Evolutionary conservation across 2,113 vertebrate genomes (phyloP).

Genomic region (Heptranchias perlo): DNA sequence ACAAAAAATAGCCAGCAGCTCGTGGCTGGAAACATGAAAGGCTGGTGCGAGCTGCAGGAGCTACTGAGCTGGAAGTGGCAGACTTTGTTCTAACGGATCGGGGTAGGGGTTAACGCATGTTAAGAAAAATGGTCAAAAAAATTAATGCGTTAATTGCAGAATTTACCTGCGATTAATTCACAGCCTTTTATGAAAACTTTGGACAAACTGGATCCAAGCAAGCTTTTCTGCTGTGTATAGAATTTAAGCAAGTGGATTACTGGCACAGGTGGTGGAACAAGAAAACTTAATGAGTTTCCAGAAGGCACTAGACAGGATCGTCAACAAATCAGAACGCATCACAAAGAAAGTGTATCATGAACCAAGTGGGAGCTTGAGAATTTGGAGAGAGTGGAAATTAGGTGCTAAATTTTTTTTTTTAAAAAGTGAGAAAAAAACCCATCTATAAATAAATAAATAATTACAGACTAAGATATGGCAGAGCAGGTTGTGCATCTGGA

Average conservation of each 20-base stretch:
- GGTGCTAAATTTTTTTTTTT: too few species aligned
- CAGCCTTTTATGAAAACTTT: background rate
- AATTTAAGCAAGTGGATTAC: background rate
- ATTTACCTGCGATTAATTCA: conserved; percentile 6
- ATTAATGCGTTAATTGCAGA: background rate
- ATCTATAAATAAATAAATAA: too few species aligned
- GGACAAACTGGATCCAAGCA: background rate
- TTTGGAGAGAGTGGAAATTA: too few species aligned
- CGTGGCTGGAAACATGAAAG: background rate
- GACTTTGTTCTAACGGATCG: background rate
- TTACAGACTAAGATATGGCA: too few species aligned
- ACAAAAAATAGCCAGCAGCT: background rate
- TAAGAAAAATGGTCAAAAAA: background rate
- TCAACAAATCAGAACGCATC: too few species aligned
- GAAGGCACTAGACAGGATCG: background rate
- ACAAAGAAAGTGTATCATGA: too few species aligned
- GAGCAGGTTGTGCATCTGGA: too few species aligned
- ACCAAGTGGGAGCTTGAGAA: too few species aligned
- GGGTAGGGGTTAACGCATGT: background rate
- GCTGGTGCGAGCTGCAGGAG: background rate
- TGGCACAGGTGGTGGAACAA: background rate
- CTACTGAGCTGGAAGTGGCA: background rate
- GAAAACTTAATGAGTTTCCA: background rate
- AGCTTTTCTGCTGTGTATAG: background rate
- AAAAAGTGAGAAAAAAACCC: too few species aligned